Evolutionary conservation across 2,888 invertebrate species (phyloP), one percentile per base, ranked within the genome.

Genomic region (Gortyna flavago): DNA sequence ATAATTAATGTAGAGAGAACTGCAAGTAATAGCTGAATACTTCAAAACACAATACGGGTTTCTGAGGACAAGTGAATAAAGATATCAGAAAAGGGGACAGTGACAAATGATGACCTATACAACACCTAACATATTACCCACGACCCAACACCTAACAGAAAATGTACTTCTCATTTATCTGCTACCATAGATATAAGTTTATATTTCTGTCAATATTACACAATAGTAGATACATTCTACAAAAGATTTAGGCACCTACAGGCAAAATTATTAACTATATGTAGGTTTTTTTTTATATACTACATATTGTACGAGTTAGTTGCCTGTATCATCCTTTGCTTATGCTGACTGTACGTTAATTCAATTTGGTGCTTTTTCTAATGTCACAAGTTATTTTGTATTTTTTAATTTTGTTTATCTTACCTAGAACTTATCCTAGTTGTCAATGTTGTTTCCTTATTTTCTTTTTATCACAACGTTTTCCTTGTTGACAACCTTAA

Each of bases 101-200:
- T 84, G 84, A 86, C 65, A 81, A 86, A 86, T 76, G 67, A 72
- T 62, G n/a, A 54, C 59, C 71, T 77, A 73, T 54, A 77, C 72
- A 82, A 75, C 66, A 71, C 35, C 66, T 71, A 68, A 73, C 72
- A 73, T 32, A 75, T 71, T 80, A 79, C 48, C 32, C 8, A 69
- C 38, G 32, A 35, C 64, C 25, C 59, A 57, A 76, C 72, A 70
- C n/a, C 51, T 57, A 62, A 77, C 44, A 29, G 61, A 69, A 72
- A 72, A 84, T 83, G 71, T 73, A n/a, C 16, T 66, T 71, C 64
- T 66, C 57, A 69, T 32, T 76, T 78, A 80, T 75, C 54, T 77
- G 38, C 54, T 70, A 54, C 11, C n/a, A 54, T 57, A 57, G 2
- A 57, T 57, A 57, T 11, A 54, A 25, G 54, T 57, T 57, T 57